Percentiles rank a stretch among this genome's conserved stretches.
These are phyloP conservation scores for Drosophila repletoides DNA, from an alignment of 1,140 invertebrate genomes.

Conservation along the genomic window DNA sequence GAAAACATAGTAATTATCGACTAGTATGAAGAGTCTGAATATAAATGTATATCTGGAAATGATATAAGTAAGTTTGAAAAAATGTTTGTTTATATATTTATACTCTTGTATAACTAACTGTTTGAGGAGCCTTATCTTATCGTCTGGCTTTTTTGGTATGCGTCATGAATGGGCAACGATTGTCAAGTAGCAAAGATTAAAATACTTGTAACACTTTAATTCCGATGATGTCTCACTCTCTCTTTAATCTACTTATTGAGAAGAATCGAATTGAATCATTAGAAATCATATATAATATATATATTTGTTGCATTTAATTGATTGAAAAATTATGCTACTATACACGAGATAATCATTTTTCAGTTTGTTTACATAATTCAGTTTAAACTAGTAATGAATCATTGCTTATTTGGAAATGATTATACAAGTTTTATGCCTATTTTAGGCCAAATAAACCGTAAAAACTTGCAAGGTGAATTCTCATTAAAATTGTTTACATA, in stretches of 20 bases:
- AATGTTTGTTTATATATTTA: not conserved
- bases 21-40: not conserved
- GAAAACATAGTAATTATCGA: too few relatives aligned
- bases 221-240: conserved; percentile 40
- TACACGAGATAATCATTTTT: not conserved
- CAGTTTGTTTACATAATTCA: not conserved
- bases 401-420: not conserved
- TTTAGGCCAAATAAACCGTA: too few relatives aligned
- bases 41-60: not conserved
- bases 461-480: too few relatives aligned
- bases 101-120: not conserved
- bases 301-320: too few relatives aligned
- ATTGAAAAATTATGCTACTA: too few relatives aligned
- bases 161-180: conserved; percentile 38
- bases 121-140: conserved; percentile 31
- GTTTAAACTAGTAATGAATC: not conserved
- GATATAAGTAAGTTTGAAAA: not conserved
- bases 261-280: conserved; percentile 19
- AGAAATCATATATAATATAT: not conserved
- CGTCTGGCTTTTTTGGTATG: not conserved
- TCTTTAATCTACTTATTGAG: conserved; percentile 29
- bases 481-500: not conserved
- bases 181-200: conserved; percentile 36
- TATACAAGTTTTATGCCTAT: too few relatives aligned
- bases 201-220: conserved; percentile 9